phyloP scores from a whole-genome alignment of 2,113 vertebrate genomes.

The Furnarius figulus region DNA sequence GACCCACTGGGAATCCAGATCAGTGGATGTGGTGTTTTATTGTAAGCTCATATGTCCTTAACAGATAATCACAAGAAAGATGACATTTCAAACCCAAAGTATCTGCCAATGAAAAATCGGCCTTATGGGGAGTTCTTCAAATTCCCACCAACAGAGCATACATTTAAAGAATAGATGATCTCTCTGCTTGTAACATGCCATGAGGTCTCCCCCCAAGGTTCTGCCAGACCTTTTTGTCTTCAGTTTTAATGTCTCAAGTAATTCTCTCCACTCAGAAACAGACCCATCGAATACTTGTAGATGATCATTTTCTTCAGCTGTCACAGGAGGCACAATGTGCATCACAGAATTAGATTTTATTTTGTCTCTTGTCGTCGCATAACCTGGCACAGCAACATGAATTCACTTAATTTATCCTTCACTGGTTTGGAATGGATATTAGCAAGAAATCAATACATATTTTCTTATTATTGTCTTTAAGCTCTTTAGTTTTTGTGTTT shows the following conservation, averaged over 20 bases:
- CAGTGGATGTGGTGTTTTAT: neutral
- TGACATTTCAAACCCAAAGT: neutral
- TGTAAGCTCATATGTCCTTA: neutral
- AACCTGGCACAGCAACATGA: neutral
- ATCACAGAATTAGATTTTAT: slow-evolving; percentile 30
- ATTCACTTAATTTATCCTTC: neutral
- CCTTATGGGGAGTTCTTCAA: neutral
- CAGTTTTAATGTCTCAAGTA: neutral
- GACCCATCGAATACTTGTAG: neutral
- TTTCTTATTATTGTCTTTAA: neutral
- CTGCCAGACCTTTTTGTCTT: neutral
- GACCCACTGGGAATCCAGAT: neutral
- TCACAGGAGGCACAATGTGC: neutral
- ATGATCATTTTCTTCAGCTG: neutral
- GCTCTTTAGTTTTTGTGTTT: neutral
- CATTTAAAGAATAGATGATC: neutral
- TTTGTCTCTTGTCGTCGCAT: neutral
- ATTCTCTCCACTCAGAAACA: neutral
- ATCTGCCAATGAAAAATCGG: neutral
- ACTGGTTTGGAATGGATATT: neutral
- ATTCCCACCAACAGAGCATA: neutral
- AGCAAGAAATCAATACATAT: neutral
- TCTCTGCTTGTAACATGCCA: neutral
- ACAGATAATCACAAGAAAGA: slow-evolving; percentile 21
- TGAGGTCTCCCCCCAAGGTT: neutral